These are phyloP conservation scores for Vipera latastei DNA, from an alignment of 2,797 vertebrate genomes.

Conservation along the genomic window DNA sequence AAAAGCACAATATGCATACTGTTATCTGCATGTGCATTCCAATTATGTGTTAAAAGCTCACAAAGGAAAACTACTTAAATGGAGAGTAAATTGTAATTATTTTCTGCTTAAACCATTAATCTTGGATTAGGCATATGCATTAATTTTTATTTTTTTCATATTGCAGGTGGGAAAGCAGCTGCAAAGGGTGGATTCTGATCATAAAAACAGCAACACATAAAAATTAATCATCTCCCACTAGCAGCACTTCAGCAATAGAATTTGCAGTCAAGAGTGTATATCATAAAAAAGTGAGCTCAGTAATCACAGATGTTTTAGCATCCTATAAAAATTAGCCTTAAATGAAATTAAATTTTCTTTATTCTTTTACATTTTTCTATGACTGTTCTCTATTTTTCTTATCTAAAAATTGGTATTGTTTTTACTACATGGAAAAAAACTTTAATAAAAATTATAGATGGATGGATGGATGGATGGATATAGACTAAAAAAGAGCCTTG, in stretches of 20 bases:
- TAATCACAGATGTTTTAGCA: not conserved
- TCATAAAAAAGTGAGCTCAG: not conserved
- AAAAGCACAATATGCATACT: constrained; percentile 15
- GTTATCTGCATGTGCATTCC: not conserved
- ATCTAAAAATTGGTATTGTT: not conserved
- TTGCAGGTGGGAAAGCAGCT: not conserved
- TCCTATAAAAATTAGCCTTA: not conserved
- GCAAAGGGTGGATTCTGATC: not conserved
- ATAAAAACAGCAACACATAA: not conserved
- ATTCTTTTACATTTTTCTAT: not conserved
- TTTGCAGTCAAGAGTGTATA: not conserved
- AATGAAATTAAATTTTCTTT: not conserved
- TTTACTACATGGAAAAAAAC: not conserved
- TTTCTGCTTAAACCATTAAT: not conserved
- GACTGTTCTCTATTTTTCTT: not conserved
- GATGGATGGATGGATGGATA: not conserved
- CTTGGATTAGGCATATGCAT: not conserved
- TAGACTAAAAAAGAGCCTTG: not conserved
- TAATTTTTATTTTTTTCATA: not conserved
- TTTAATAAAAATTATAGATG: not conserved
- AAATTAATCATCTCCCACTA: not conserved
- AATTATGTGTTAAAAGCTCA: not conserved
- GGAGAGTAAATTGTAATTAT: not conserved
- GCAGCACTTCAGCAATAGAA: not conserved
- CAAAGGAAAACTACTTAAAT: not conserved